Base-by-base conservation (phyloP, 2,113 vertebrate species). In the Mobula hypostoma region DNA sequence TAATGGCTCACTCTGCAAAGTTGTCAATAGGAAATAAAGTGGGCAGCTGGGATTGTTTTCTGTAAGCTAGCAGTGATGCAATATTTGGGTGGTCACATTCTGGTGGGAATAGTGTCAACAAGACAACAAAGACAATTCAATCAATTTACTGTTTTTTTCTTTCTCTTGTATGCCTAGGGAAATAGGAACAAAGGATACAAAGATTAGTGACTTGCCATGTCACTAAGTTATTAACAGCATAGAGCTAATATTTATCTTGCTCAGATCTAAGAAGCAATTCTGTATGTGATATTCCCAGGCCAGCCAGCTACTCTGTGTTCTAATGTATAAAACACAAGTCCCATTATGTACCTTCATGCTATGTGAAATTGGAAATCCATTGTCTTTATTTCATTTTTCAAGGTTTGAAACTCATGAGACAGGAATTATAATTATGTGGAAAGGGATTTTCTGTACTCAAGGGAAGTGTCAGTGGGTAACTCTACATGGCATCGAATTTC, bases 241-340 rank as follows among this genome's bases (percentile, higher is more conserved):
- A 88, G 29, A 27, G 61, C 29, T 88, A 29, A 87, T 87, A 27
- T 63, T 29, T 63, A 88, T 88, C 83, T 63, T 27, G 6, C 58
- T 5, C 7, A 27, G 83, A 88, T 88, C 83, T 63, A 11, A 61
- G 29, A 27, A 63, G 27, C 83, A 63, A 63, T 63, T 24, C 58
- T 63, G 58, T 24, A 29, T 88, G 83, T 56, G 29, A n/a, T 88
- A 24, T 88, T 63, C 58, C 58, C 29, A 24, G 58, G 29, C 56
- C 12, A 29, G 21, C 24, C 56, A 63, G 58, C 83, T n/a, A 63
- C 24, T 15, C 56, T 17, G 58, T 56, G 14, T 88, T 27, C 63
- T 88, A 88, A 88, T 88, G 58, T 88, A 88, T n/a, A 88, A 63
- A 88, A 88, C 83, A 63, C 56, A 87, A 87, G 83, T 29, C 48